Conservation (phyloP, 2,797 vertebrate species). For the Sebastiscus albofasciatus region DNA sequence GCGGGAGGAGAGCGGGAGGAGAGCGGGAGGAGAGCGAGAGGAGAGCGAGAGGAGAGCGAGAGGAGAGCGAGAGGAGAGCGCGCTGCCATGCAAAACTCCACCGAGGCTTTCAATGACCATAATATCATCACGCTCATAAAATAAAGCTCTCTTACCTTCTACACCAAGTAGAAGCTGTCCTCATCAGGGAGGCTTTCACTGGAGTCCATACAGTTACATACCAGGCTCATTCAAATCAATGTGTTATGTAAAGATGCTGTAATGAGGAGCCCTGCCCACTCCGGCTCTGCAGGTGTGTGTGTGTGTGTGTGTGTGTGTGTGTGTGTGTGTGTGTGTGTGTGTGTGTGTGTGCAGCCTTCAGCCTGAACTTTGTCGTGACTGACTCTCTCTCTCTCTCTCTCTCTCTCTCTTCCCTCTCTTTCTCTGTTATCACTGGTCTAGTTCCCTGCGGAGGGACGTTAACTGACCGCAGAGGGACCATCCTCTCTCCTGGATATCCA, state of each 20-base stretch:
- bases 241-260: conserved; percentile 3
- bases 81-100: background rate
- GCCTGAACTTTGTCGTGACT: conserved; percentile 3
- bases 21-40: background rate
- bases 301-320: background rate
- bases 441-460: conserved; percentile 96
- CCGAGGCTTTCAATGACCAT: background rate
- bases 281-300: conserved; percentile 1
- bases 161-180: background rate
- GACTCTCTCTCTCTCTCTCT: background rate
- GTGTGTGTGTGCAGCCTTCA: background rate
- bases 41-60: background rate
- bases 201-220: background rate
- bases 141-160: background rate
- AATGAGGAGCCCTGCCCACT: background rate
- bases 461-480: conserved; percentile 92
- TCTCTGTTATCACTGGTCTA: conserved; percentile 65
- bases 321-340: background rate
- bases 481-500: conserved; percentile 97
- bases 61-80: conserved; percentile 10
- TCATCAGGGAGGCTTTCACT: background rate
- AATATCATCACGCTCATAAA: background rate
- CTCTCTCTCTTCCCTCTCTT: background rate
- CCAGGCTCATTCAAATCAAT: background rate
- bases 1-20: background rate